A percentile compares a stretch with the other conserved stretches of the same genome.
phyloP scores from a whole-genome alignment of 2,888 invertebrate genomes.

The Polyploca ridens region DNA sequence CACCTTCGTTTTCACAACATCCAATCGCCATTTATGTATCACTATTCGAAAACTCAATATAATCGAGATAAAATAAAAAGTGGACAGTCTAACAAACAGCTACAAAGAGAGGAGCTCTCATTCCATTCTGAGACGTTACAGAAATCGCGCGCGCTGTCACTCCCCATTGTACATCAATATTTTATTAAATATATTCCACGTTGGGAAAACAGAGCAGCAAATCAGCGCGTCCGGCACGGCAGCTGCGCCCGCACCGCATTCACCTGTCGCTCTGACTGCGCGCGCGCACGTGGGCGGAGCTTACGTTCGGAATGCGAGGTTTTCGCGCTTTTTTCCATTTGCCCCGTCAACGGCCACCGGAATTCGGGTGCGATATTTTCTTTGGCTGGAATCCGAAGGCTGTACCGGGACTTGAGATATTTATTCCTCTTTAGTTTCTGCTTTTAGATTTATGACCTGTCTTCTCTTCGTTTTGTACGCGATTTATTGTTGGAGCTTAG shows the following conservation, averaged over 20 bases:
- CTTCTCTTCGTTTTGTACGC: slow-evolving; percentile 50
- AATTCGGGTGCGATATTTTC: slow-evolving; percentile 84
- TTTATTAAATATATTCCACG: slow-evolving; percentile 70
- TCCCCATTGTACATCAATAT: slow-evolving; percentile 77
- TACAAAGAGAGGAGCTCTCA: slow-evolving; percentile 43
- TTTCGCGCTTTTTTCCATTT: slow-evolving; percentile 75
- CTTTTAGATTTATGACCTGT: slow-evolving; percentile 65
- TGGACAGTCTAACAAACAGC: slow-evolving; percentile 41
- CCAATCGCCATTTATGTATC: slow-evolving; percentile 4
- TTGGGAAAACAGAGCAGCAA: slow-evolving; percentile 68
- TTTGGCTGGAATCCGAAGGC: slow-evolving; percentile 77
- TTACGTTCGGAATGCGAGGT: slow-evolving; percentile 60
- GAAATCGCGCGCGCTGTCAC: slow-evolving; percentile 62
- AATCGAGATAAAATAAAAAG: slow-evolving; percentile 28
- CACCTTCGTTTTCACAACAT: not conserved
- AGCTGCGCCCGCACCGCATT: slow-evolving; percentile 73
- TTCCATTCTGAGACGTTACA: slow-evolving; percentile 46
- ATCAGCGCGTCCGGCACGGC: slow-evolving; percentile 63
- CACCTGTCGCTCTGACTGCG: slow-evolving; percentile 71
- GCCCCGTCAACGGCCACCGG: slow-evolving; percentile 69
- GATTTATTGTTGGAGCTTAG: slow-evolving; percentile 69
- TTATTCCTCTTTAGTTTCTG: slow-evolving; percentile 62
- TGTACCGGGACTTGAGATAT: slow-evolving; percentile 74
- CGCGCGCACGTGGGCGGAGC: slow-evolving; percentile 77
- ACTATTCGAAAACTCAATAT: slow-evolving; percentile 9